Evolutionary conservation across 2,113 vertebrate genomes (phyloP).

Genomic region (Bagarius yarrelli): DNA sequence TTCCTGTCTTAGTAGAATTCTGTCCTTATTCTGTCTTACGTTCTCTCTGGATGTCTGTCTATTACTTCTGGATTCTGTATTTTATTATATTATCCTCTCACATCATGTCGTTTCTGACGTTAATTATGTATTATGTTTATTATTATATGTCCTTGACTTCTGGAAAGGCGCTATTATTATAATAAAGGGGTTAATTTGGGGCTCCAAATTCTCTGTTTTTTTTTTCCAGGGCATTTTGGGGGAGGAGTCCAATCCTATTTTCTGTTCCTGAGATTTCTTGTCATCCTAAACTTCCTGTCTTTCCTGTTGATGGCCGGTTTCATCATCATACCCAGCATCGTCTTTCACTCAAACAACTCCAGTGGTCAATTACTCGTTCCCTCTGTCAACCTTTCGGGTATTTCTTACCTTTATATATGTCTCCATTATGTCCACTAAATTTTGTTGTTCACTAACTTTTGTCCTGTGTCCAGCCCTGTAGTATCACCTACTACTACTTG

Average conservation of each 20-base stretch:
- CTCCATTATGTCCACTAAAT: not conserved
- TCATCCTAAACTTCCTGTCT: conserved; percentile 79
- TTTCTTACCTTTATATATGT: not conserved
- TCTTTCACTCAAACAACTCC: conserved; percentile 56
- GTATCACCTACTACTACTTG: no score
- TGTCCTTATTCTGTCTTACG: no score
- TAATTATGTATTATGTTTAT: no score
- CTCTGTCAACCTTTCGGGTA: conserved; percentile 57
- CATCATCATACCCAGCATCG: conserved; percentile 72
- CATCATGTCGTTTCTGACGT: no score
- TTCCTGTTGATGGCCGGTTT: conserved; percentile 73
- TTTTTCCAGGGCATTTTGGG: conserved; percentile 79
- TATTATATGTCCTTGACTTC: no score
- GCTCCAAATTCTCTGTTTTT: not conserved
- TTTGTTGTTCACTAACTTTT: not conserved
- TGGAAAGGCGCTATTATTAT: no score
- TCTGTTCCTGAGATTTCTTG: conserved; percentile 80
- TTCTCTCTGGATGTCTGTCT: no score
- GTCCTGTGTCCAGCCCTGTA: not conserved
- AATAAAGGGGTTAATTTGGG: not conserved
- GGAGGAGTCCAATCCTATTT: conserved; percentile 84
- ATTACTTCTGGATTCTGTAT: no score
- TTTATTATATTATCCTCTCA: no score
- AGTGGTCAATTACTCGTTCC: not conserved
- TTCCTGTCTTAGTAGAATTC: no score